Base-by-base conservation (phyloP, 35 echinoderm and acorn worm genomes). In the Amphiura filiformis region DNA sequence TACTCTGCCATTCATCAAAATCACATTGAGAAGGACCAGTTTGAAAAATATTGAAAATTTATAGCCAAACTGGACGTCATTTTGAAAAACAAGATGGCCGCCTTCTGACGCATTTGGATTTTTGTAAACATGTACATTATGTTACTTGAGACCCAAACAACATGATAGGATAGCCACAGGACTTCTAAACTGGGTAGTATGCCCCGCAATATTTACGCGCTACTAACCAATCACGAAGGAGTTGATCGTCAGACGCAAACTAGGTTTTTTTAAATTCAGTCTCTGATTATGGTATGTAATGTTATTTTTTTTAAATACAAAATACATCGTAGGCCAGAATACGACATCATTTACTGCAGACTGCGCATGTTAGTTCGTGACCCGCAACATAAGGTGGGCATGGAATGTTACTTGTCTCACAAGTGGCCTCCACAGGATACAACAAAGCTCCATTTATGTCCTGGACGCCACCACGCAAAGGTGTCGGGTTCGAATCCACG, bases 401-500 rank as follows among this genome's bases (percentile, higher is more conserved):
- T 4, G 61, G 61, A 13, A 70, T 15, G 26, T 70, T 70, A 70
- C 11, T n/a, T n/a, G 7, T 1, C 2, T 11, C 9, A 30, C 61
- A 70, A 1, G 1, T 5, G 2, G 61, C 61, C 26, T 70, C 61
- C 17, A 70, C 61, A 13, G 61, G 61, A 30, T 70, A 70, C 61
- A 70, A 23, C 61, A 70, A 30, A 18, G 61, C 61, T 70, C 61
- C 61, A 30, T 70, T 70, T 70, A 26, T 3, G 28, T 70, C 61
- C 26, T 23, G 7, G 61, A n/a, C 61, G 26, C 61, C 61, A n/a
- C 26, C 26, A 26, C 11, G 15, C 28, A 70, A 30, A 70, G 26
- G 61, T 70, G 61, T 70, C 26, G 31, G 84, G 39, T 76, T 86
- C 32, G 26, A 31, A 76, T 86, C 56, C 1, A 86, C 84, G 31